Evolutionary conservation across 2,113 vertebrate genomes (phyloP).

Genomic region (Spizaetus ornatus): DNA sequence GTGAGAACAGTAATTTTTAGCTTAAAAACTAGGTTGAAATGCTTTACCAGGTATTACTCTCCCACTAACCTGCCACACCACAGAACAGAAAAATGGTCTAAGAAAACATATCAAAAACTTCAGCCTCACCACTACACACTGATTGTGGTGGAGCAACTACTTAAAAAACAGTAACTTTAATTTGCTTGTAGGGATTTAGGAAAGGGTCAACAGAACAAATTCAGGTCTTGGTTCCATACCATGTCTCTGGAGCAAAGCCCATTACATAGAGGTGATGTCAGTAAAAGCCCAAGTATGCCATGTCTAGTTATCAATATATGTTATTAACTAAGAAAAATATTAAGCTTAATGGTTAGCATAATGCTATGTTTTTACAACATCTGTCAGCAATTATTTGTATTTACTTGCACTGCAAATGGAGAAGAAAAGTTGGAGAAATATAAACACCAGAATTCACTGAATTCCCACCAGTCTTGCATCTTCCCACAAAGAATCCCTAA

Average conservation of each 20-base stretch:
- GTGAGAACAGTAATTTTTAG: neutral
- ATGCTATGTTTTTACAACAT: neutral
- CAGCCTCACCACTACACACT: neutral
- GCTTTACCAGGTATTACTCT: neutral
- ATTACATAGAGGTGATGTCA: neutral
- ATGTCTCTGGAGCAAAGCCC: neutral
- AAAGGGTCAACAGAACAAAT: neutral
- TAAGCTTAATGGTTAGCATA: neutral
- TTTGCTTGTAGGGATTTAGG: neutral
- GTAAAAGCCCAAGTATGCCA: neutral
- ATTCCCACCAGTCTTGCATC: neutral
- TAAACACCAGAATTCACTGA: neutral
- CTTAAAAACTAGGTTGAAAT: neutral
- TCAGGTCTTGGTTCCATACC: neutral
- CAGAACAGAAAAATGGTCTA: neutral
- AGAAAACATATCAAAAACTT: neutral
- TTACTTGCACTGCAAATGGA: slow-evolving; percentile 15
- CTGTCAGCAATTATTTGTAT: slow-evolving; percentile 59
- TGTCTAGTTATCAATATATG: neutral
- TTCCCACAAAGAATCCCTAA: neutral
- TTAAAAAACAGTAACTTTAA: neutral
- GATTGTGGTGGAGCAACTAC: neutral
- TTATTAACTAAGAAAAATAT: neutral
- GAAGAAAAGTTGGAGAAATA: slow-evolving; percentile 16
- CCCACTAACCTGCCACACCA: neutral